phyloP scores from a whole-genome alignment of 2,113 vertebrate genomes.

The Odontesthes bonariensis region DNA sequence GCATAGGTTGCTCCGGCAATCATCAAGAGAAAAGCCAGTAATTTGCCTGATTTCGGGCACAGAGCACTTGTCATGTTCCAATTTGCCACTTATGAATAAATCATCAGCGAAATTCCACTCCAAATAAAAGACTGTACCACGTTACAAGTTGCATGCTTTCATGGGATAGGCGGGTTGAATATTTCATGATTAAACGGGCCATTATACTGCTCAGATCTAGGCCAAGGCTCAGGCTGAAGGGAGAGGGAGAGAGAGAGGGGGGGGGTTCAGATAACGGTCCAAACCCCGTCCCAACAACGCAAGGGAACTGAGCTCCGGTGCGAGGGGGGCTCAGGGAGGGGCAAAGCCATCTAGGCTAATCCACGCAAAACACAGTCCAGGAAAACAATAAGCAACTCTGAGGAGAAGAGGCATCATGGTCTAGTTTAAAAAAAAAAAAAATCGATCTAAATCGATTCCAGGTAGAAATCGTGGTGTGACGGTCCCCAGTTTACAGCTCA shows the following conservation, averaged over 20 bases:
- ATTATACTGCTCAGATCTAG: conserved; percentile 78
- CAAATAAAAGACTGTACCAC: conserved; percentile 57
- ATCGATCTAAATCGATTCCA: conserved; percentile 6
- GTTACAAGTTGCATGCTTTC: conserved; percentile 60
- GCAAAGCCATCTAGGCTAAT: conserved; percentile 74
- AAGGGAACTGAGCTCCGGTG: conserved; percentile 44
- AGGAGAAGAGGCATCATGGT: conserved; percentile 15
- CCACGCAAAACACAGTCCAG: conserved; percentile 64
- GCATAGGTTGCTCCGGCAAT: conserved; percentile 14
- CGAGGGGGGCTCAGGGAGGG: conserved; percentile 64
- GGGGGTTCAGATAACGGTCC: conserved; percentile 77
- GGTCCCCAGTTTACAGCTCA: conserved; percentile 2
- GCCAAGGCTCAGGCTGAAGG: conserved; percentile 68
- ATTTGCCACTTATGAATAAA: conserved; percentile 73
- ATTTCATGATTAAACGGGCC: conserved; percentile 79
- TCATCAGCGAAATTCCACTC: conserved; percentile 60
- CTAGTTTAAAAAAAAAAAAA: not conserved
- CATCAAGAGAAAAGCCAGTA: conserved; percentile 32
- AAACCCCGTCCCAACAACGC: conserved; percentile 67
- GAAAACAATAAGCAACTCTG: conserved; percentile 38
- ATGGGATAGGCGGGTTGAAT: conserved; percentile 73
- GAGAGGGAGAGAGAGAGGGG: conserved; percentile 25
- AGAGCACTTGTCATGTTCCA: conserved; percentile 46
- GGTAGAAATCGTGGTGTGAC: conserved; percentile 13
- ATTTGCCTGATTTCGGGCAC: conserved; percentile 33